phyloP scores from a whole-genome alignment of 1,140 invertebrate genomes.

The Neotoxoptera formosana region DNA sequence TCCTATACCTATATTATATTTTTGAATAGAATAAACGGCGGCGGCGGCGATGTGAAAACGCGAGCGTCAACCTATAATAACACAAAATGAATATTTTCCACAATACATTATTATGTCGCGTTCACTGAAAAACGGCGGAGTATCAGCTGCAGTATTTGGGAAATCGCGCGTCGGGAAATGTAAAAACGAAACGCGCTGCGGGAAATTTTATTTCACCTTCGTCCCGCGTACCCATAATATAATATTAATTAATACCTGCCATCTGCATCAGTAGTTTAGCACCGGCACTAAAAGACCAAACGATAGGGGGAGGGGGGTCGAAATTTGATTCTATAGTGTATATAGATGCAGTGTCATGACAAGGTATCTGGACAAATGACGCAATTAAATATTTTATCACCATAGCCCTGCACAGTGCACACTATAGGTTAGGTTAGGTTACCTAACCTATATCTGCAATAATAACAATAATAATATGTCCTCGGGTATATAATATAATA shows the following conservation, averaged over 20 bases:
- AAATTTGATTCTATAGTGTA: slow-evolving; percentile 6
- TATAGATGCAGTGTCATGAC: background rate
- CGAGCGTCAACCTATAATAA: background rate
- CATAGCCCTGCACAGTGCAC: too few species aligned
- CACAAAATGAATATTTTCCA: background rate
- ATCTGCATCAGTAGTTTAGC: too few species aligned
- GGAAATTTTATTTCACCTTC: too few species aligned
- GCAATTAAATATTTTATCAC: background rate
- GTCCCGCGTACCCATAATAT: too few species aligned
- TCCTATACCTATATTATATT: too few species aligned
- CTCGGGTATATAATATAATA: too few species aligned
- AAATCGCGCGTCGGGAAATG: background rate
- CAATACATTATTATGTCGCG: background rate
- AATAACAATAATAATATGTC: background rate
- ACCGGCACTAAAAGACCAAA: too few species aligned
- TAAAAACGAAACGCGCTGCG: background rate
- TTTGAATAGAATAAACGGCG: background rate
- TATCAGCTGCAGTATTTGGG: background rate
- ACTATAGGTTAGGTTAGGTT: background rate
- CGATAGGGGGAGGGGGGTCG: background rate
- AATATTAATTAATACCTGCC: too few species aligned
- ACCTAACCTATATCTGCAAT: background rate
- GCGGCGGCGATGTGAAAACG: background rate
- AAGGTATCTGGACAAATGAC: background rate
- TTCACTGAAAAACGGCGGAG: background rate